These are phyloP conservation scores for Microtus richardsoni DNA, from an alignment of 2,113 vertebrate genomes.

Conservation along the genomic window DNA sequence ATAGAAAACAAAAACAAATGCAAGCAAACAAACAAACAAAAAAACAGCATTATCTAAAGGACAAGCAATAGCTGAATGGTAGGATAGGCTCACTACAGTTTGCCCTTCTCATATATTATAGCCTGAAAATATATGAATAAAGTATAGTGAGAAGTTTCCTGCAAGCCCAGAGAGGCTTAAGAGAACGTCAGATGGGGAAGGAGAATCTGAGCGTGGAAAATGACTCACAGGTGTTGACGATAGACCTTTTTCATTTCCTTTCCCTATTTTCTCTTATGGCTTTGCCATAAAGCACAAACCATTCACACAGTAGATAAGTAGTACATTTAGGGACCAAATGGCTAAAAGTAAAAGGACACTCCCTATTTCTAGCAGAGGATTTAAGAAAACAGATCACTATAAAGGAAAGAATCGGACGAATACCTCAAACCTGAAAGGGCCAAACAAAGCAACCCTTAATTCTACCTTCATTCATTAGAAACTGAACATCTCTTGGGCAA, in stretches of 20 bases:
- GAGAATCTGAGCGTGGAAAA: neutral
- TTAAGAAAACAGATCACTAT: neutral
- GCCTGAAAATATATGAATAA: neutral
- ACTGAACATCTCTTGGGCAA: no score
- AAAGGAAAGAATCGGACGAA: neutral
- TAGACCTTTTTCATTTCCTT: neutral
- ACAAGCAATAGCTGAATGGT: neutral
- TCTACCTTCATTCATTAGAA: no score
- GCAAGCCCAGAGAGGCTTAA: neutral
- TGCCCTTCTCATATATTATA: neutral
- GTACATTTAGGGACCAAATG: neutral
- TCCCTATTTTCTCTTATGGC: neutral
- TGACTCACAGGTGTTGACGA: neutral
- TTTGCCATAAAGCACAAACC: neutral
- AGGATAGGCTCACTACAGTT: neutral
- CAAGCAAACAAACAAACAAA: no score
- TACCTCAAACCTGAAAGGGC: neutral
- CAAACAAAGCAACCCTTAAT: neutral
- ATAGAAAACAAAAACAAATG: neutral
- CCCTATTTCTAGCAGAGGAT: neutral
- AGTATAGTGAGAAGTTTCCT: neutral
- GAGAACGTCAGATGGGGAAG: neutral
- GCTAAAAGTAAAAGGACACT: neutral
- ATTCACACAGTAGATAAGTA: neutral
- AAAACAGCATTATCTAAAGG: neutral